Evolutionary conservation across 2,888 invertebrate genomes (phyloP).

Genomic region (Trissoscelio sp.): DNA sequence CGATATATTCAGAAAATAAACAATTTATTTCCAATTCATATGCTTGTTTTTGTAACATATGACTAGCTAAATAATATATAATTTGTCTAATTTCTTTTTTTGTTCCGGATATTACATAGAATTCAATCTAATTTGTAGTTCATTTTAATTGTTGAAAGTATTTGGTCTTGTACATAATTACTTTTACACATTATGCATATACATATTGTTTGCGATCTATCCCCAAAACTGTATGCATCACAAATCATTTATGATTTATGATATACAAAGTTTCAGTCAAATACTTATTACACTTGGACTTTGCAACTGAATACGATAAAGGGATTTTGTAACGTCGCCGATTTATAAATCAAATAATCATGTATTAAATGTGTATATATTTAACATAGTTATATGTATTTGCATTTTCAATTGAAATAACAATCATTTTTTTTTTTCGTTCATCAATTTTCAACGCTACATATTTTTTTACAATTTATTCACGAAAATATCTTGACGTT

Average conservation of each 20-base stretch:
- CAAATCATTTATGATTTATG: conserved; percentile 42
- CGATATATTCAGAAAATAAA: conserved; percentile 64
- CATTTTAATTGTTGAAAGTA: conserved; percentile 44
- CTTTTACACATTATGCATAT: conserved; percentile 42
- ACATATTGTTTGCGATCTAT: conserved; percentile 28
- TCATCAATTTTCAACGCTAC: conserved; percentile 13
- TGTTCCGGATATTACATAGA: conserved; percentile 37
- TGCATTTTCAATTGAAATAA: conserved; percentile 41
- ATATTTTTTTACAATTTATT: conserved; percentile 42
- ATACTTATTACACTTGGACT: conserved; percentile 32
- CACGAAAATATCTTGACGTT: conserved; percentile 17
- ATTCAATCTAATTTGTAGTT: conserved; percentile 41
- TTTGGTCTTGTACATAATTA: conserved; percentile 44
- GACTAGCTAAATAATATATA: conserved; percentile 38
- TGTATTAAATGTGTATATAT: conserved; percentile 40
- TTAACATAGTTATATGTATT: conserved; percentile 50
- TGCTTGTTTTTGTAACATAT: conserved; percentile 52
- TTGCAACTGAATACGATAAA: conserved; percentile 31
- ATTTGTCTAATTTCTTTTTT: conserved; percentile 19
- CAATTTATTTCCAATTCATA: conserved; percentile 67
- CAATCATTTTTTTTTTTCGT: conserved; percentile 20
- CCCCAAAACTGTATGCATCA: conserved; percentile 21
- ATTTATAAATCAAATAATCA: conserved; percentile 32
- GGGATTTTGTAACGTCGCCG: conserved; percentile 30
- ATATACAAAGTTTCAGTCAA: conserved; percentile 30